Percentiles rank a stretch among this genome's conserved stretches.
Evolutionary conservation across 2,888 invertebrate species (phyloP).

Genomic region (Neoscelio sp.): DNA sequence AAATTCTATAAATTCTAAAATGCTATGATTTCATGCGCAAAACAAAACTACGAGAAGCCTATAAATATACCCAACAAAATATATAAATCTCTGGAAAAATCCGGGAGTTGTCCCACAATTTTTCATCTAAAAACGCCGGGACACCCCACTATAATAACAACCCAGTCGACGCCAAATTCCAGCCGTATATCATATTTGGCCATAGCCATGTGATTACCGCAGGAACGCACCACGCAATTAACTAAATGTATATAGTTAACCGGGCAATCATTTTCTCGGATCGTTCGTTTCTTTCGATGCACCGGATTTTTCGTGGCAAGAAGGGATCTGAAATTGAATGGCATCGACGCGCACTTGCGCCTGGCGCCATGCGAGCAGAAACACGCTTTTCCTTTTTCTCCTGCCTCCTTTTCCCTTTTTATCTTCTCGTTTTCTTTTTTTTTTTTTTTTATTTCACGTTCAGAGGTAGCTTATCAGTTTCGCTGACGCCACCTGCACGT

Average conservation of each 20-base stretch:
- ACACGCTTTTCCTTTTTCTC: conserved; percentile 24
- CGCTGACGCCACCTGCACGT: conserved; percentile 57
- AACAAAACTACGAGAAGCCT: too few species aligned
- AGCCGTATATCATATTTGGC: neutral
- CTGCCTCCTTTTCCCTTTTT: conserved; percentile 7
- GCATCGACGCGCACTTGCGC: conserved; percentile 10
- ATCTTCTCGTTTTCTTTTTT: neutral
- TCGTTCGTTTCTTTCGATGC: conserved; percentile 2
- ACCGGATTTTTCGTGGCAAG: conserved; percentile 9
- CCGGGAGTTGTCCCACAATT: too few species aligned
- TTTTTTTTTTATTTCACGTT: neutral
- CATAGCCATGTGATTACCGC: conserved; percentile 18
- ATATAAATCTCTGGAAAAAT: too few species aligned
- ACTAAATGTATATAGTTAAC: conserved; percentile 9
- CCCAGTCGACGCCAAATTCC: too few species aligned
- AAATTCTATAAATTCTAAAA: too few species aligned
- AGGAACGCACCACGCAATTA: conserved; percentile 16
- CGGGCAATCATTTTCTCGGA: conserved; percentile 21
- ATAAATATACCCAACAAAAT: too few species aligned
- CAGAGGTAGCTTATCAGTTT: conserved; percentile 31
- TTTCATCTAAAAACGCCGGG: too few species aligned
- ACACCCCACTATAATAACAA: too few species aligned
- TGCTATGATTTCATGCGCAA: too few species aligned
- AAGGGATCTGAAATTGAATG: conserved; percentile 29
- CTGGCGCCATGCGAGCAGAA: conserved; percentile 44